Evolutionary conservation across 2,888 invertebrate species (phyloP).

Genomic region (Tipula unca): DNA sequence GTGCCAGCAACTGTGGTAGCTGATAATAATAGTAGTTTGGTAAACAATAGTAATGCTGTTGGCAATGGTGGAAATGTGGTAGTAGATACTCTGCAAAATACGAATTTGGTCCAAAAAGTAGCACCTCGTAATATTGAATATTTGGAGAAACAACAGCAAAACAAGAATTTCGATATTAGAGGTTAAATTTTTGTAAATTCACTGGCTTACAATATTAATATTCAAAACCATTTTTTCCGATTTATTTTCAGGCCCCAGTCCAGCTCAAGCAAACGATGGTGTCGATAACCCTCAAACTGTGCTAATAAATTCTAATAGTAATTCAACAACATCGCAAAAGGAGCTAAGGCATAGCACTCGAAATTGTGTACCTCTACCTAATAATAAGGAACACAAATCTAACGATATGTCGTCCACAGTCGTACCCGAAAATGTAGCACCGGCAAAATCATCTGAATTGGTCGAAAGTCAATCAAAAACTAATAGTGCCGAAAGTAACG

Average conservation of each 20-base stretch:
- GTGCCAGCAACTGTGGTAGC: neutral
- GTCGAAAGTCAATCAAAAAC: neutral
- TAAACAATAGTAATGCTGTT: neutral
- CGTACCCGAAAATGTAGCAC: neutral
- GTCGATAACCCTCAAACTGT: conserved; percentile 36
- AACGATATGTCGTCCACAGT: conserved; percentile 51
- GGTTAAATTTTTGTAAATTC: conserved; percentile 23
- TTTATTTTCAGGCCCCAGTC: conserved; percentile 44
- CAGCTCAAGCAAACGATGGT: conserved; percentile 55
- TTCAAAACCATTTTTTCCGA: conserved; percentile 28
- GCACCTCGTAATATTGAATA: conserved; percentile 31
- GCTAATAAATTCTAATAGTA: neutral
- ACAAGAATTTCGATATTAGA: conserved; percentile 31
- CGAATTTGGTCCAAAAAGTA: conserved; percentile 27
- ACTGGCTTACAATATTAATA: neutral
- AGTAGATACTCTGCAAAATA: neutral
- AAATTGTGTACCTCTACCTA: conserved; percentile 18
- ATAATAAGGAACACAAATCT: conserved; percentile 30
- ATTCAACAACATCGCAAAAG: neutral
- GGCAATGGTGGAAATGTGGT: neutral
- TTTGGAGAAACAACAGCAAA: conserved; percentile 30
- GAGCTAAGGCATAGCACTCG: neutral
- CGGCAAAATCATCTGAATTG: neutral
- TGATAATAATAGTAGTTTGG: neutral
- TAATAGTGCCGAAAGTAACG: conserved; percentile 43